Evolutionary conservation across 1,140 invertebrate genomes (phyloP), one percentile per base, ranked within the genome.

Genomic region (Vanessa atalanta): DNA sequence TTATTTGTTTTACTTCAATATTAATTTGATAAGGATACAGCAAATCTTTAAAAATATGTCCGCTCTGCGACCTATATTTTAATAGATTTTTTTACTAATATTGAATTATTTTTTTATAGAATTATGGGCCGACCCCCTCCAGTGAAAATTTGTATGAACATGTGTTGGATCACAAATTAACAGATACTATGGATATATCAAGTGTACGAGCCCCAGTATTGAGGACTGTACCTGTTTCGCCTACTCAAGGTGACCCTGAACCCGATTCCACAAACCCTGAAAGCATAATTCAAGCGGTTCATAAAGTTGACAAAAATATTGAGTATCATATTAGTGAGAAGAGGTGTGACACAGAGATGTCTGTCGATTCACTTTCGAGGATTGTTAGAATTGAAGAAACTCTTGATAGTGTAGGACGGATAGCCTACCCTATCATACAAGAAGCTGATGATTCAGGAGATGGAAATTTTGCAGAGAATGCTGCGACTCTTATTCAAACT

Each of bases 121-220:
- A 88, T 87, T 92, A 90, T 86, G 88, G 93, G 89, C 88, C 91
- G 89, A 79, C 89, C 90, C 85, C 91, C 90, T 87, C 92, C 91
- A 90, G 86, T 92, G 89, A 88, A 84, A 91, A 87, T 86, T 83
- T 88, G 66, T 91, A 86, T 88, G 86, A 88, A 73, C 86, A 87
- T 85, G 83, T 88, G 70, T 87, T 91, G 88, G 93, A 90, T 81
- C 85, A 87, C 74, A 88, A 90, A 91, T 79, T 93, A 90, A 85
- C 86, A 76, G 86, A 88, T 87, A 90, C 83, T 80, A 92, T 92
- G 89, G 89, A 88, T 84, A 79, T 90, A 82, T 84, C 86, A 72
- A 91, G 85, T 81, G 81, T 88, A 74, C 82, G 91, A 79, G 86
- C 89, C 76, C 88, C 89, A 80, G 87, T 92, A 66, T 77, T 91